phyloP scores from a whole-genome alignment of 2,113 vertebrate genomes.

The Petrocephalus microphthalmus region DNA sequence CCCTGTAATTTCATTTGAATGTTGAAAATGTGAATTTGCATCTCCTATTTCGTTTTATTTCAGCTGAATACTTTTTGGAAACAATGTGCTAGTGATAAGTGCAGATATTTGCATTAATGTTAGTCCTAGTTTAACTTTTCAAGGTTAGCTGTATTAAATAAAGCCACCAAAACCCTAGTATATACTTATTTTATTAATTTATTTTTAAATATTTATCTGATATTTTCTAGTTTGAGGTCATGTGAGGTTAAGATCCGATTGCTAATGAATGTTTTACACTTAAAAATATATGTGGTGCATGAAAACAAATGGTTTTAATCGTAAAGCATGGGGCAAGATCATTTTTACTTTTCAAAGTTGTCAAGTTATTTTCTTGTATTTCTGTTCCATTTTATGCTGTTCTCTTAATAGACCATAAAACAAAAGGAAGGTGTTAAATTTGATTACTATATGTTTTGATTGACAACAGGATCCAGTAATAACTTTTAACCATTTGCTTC shows the following conservation, averaged over 20 bases:
- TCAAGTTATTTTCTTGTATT: neutral
- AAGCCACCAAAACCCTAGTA: neutral
- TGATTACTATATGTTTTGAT: neutral
- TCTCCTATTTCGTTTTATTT: neutral
- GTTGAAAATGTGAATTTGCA: neutral
- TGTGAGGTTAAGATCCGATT: neutral
- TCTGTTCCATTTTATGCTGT: neutral
- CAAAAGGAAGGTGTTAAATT: neutral
- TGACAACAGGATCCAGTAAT: neutral
- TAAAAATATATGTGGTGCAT: neutral
- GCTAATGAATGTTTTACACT: neutral
- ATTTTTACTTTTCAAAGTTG: neutral
- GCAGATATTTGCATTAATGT: conserved; percentile 14
- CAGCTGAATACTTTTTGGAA: neutral
- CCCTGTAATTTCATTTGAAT: conserved; percentile 6
- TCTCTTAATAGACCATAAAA: neutral
- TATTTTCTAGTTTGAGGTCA: neutral
- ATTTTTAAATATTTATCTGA: neutral
- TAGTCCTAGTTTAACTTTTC: neutral
- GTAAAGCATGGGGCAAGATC: neutral
- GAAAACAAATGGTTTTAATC: neutral
- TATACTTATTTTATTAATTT: neutral
- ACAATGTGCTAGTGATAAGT: neutral
- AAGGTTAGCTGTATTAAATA: conserved; percentile 15
- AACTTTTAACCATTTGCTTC: neutral